Percentiles rank a stretch among this genome's conserved stretches.
phyloP scores from a whole-genome alignment of 2,888 invertebrate species.

The Amblyteles armatorius region DNA sequence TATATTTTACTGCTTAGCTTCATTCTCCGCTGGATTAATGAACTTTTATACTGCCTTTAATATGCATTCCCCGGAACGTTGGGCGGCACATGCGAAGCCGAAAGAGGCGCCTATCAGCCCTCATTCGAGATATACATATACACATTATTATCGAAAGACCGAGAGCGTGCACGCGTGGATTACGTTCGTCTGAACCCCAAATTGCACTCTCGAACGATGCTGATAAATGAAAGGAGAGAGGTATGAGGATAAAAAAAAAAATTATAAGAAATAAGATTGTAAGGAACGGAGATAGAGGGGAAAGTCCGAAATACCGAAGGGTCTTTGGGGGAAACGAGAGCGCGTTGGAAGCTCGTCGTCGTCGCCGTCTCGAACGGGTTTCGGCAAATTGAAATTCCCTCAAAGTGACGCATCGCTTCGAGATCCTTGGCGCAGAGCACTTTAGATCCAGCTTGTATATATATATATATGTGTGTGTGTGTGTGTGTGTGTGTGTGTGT shows the following conservation, averaged over 20 bases:
- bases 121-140: background rate
- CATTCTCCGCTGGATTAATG: background rate
- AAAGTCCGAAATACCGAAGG: conserved; percentile 38
- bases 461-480: conserved; percentile 2
- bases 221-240: conserved; percentile 51
- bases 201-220: conserved; percentile 48
- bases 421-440: conserved; percentile 20
- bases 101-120: background rate
- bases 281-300: conserved; percentile 12
- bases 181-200: conserved; percentile 40
- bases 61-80: background rate
- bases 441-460: conserved; percentile 34
- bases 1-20: conserved; percentile 23
- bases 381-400: conserved; percentile 74
- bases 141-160: conserved; percentile 3
- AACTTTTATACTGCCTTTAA: conserved; percentile 11
- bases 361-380: conserved; percentile 59
- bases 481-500: conserved; percentile 6
- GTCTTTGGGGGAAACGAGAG: conserved; percentile 45
- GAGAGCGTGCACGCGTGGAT: conserved; percentile 35
- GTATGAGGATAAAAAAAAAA: conserved; percentile 42
- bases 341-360: conserved; percentile 29
- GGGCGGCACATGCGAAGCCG: background rate
- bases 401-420: conserved; percentile 66
- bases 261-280: conserved; percentile 42